Evolutionary conservation across 1,140 invertebrate species (phyloP).

Genomic region (Vanessa atalanta): DNA sequence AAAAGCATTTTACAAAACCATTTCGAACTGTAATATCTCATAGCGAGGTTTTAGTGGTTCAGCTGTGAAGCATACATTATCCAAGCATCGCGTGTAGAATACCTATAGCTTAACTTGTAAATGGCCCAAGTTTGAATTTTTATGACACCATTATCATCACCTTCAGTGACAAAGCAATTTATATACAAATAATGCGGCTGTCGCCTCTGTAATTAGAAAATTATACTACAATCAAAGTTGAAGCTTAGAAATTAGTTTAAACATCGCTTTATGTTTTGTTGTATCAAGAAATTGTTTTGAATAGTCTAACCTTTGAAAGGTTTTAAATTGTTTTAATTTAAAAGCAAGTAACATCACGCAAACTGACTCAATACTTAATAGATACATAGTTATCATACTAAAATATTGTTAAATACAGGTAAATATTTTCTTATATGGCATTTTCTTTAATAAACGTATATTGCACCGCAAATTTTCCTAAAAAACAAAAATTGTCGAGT

Average conservation of each 20-base stretch:
- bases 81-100: constrained; percentile 43
- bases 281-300: constrained; percentile 25
- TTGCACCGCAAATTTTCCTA: too few species aligned
- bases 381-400: too few species aligned
- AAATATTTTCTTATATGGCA: too few species aligned
- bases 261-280: constrained; percentile 33
- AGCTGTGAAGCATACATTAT: constrained; percentile 29
- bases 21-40: constrained; percentile 37
- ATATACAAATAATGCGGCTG: constrained; percentile 34
- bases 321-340: constrained; percentile 26
- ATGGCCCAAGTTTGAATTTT: constrained; percentile 52
- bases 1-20: constrained; percentile 30
- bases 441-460: too few species aligned
- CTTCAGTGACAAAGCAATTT: constrained; percentile 38
- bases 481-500: too few species aligned
- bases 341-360: not conserved
- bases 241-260: constrained; percentile 33
- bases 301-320: constrained; percentile 18
- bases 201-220: constrained; percentile 36
- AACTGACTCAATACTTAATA: not conserved
- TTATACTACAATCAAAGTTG: constrained; percentile 39
- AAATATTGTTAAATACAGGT: too few species aligned
- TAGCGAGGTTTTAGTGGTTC: constrained; percentile 33
- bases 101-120: constrained; percentile 40
- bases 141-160: constrained; percentile 50